These are phyloP conservation scores for Plestiodon gilberti DNA, from an alignment of 2,113 vertebrate species.

Conservation along the genomic window DNA sequence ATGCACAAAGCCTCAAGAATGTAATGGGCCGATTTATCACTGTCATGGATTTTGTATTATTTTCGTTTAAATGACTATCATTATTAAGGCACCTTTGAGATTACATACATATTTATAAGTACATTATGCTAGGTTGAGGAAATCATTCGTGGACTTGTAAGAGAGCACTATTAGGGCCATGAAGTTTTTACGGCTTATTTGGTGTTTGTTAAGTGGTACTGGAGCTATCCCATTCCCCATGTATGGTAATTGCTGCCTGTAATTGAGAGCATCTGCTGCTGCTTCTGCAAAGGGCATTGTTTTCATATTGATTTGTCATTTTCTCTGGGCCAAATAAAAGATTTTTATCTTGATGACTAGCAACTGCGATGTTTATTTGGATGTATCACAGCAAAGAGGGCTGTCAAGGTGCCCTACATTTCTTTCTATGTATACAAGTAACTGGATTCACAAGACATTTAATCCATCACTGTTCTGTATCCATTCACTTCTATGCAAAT, in stretches of 20 bases:
- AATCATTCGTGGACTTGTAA: slow-evolving; percentile 29
- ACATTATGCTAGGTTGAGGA: slow-evolving; percentile 33
- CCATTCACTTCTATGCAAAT: not conserved
- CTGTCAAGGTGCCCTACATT: not conserved
- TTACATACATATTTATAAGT: slow-evolving; percentile 29
- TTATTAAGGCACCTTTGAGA: slow-evolving; percentile 40
- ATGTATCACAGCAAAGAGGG: slow-evolving; percentile 6
- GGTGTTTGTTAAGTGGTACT: slow-evolving; percentile 26
- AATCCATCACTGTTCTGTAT: fast-evolving
- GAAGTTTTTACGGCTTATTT: slow-evolving; percentile 40
- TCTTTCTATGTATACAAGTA: not conserved
- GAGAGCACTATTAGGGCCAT: slow-evolving; percentile 26
- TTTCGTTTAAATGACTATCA: slow-evolving; percentile 33
- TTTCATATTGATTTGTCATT: slow-evolving; percentile 43
- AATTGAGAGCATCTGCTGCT: slow-evolving; percentile 30
- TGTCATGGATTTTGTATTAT: slow-evolving; percentile 32
- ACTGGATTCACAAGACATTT: not conserved
- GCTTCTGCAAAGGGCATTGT: slow-evolving; percentile 5
- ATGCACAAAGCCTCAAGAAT: slow-evolving; percentile 25
- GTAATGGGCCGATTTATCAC: slow-evolving; percentile 36
- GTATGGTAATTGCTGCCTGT: slow-evolving; percentile 31
- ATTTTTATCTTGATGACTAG: slow-evolving; percentile 24
- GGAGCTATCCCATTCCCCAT: slow-evolving; percentile 1
- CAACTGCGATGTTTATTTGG: slow-evolving; percentile 15
- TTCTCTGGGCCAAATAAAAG: not conserved